A percentile compares a stretch with the other conserved stretches of the same genome.
These are phyloP conservation scores for Eremophila alpestris DNA, from an alignment of 2,797 vertebrate species.

Conservation along the genomic window DNA sequence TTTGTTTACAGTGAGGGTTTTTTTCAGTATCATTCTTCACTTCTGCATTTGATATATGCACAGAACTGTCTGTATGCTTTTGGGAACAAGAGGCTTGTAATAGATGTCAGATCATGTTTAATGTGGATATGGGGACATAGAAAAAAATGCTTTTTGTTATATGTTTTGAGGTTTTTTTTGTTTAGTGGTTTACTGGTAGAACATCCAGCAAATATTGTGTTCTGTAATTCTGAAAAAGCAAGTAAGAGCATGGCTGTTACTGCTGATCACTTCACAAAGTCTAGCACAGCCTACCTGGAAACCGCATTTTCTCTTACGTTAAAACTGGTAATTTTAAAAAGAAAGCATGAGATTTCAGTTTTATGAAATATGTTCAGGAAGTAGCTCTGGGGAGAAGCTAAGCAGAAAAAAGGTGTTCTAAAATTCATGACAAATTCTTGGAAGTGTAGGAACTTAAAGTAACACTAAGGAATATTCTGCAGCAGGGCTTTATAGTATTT, in stretches of 20 bases:
- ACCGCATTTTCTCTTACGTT: neutral
- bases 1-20: constrained; percentile 6
- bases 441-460: neutral
- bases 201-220: neutral
- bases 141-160: neutral
- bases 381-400: neutral
- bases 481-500: neutral
- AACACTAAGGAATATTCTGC: neutral
- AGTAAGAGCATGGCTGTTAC: neutral
- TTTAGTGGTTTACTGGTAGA: neutral
- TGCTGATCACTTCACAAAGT: neutral
- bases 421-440: neutral
- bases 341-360: neutral
- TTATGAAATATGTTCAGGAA: neutral
- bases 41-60: constrained; percentile 5
- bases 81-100: constrained; percentile 2
- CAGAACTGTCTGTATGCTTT: constrained; percentile 23
- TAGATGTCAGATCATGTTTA: neutral
- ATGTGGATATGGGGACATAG: neutral
- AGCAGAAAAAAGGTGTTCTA: neutral
- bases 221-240: neutral
- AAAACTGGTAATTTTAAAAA: neutral
- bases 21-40: constrained; percentile 19
- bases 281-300: neutral
- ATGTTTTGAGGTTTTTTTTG: neutral